Conservation (phyloP, 2,113 vertebrate species). For the Nothoprocta pentlandii region DNA sequence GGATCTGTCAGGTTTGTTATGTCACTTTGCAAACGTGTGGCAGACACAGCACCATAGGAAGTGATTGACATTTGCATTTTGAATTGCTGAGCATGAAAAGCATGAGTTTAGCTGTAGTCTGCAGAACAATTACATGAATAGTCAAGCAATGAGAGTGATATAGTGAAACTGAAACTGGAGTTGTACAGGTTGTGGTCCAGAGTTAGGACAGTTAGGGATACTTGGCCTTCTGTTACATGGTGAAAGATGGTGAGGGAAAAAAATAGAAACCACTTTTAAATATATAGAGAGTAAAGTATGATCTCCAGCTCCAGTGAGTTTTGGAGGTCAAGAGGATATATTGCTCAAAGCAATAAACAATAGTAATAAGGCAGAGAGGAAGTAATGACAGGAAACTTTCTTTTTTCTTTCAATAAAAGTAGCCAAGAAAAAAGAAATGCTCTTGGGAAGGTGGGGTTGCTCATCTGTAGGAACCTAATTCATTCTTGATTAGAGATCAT, state of each 20-base stretch:
- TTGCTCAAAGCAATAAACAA: background rate
- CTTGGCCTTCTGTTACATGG: background rate
- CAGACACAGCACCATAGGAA: background rate
- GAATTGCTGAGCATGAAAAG: background rate
- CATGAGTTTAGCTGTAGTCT: background rate
- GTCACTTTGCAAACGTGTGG: accelerated
- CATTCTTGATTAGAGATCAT: background rate
- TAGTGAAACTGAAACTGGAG: background rate
- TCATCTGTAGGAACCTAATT: constrained; percentile 38
- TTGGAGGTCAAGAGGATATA: background rate
- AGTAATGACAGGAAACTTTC: background rate
- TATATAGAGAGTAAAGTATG: background rate
- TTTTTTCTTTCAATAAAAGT: background rate
- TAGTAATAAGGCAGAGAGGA: background rate
- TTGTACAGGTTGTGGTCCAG: background rate
- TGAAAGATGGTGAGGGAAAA: background rate
- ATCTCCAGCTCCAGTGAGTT: background rate
- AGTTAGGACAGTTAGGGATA: background rate
- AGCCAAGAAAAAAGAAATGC: background rate
- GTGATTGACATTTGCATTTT: background rate
- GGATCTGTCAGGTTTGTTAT: background rate
- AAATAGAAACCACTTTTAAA: background rate
- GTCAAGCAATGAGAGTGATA: background rate
- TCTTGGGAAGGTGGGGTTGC: background rate
- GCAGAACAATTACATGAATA: accelerated